These are phyloP conservation scores for Brienomyrus longianalis DNA, from an alignment of 2,113 vertebrate species.

Conservation along the genomic window DNA sequence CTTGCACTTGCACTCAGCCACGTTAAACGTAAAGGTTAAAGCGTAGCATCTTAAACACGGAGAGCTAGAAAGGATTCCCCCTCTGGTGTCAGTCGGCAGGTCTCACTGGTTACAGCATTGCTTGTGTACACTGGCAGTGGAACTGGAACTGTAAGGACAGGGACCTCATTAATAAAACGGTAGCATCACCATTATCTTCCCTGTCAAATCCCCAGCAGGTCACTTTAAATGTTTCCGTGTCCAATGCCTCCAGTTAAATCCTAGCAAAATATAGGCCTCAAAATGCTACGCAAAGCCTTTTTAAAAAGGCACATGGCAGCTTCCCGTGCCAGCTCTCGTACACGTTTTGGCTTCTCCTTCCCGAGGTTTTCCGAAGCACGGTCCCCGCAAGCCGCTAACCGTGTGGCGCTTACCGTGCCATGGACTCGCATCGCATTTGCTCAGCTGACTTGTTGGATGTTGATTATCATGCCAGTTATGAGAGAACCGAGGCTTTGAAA, in stretches of 20 bases:
- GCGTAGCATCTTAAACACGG: neutral
- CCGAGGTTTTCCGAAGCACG: neutral
- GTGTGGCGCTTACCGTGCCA: neutral
- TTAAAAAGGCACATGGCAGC: neutral
- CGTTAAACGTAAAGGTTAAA: neutral
- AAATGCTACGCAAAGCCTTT: neutral
- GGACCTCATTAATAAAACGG: neutral
- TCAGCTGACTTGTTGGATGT: neutral
- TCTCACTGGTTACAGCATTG: neutral
- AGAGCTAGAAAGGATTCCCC: neutral
- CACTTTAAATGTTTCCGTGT: neutral
- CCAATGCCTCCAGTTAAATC: neutral
- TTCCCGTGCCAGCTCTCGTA: neutral
- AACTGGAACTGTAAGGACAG: neutral
- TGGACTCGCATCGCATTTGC: neutral
- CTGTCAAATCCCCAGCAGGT: neutral
- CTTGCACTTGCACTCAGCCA: neutral
- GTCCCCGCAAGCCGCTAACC: neutral
- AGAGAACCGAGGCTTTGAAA: neutral
- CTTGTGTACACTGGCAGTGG: too few species aligned
- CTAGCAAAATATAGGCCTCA: neutral
- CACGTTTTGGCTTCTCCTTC: neutral
- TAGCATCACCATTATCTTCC: neutral
- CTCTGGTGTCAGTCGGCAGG: neutral
- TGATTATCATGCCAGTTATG: neutral